Base-by-base conservation (phyloP, 2,888 invertebrate genomes). In the Cristatella mucedo region DNA sequence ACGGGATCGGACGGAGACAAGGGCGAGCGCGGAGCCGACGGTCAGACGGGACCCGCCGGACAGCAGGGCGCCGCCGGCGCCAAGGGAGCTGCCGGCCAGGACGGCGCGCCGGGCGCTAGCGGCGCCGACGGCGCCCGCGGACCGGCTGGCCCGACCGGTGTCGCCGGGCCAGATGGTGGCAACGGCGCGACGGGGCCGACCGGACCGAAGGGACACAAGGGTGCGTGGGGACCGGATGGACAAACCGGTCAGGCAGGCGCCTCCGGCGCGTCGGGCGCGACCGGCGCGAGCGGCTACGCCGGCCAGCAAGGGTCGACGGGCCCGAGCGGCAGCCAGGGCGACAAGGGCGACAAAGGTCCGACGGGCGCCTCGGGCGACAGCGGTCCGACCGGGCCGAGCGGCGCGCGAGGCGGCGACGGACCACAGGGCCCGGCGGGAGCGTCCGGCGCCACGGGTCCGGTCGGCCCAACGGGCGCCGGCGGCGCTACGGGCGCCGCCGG, bases 101-200 rank as follows among this genome's bases (percentile, higher is more conserved):
- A 26, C 11, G 26, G 26, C 26, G 11, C 26, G n/a, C 11, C 11
- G n/a, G 26, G 26, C n/a, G 26, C 11, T 11, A 11, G n/a, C 11
- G 26, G 26, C n/a, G 11, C n/a, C 11, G 26, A 26, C 11, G 26
- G 26, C 11, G n/a, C 11, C n/a, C 11, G n/a, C 11, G 26, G 26
- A n/a, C 20, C 19, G 13, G 11, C 21, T 20, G 33, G 16, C 18
- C 24, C 5, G 22, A 22, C 24, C n/a, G 43, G 43, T 13, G 40
- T 38, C 2, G 11, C 41, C 29, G 45, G 45, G 15, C 38, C 45
- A n/a, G 7, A 33, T 29, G 44, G 44, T 20, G 37, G 38, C 7
- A 15, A 31, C 11, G 45, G 45, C 29, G 38, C 33, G 21, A 2
- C 41, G 29, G 45, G 45, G 38, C 40, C 36, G 15, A 15, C 22